A percentile compares a stretch with the other conserved stretches of the same genome.
phyloP scores from a whole-genome alignment of 2,888 invertebrate species.

The Trissonchulus latispiculum region DNA sequence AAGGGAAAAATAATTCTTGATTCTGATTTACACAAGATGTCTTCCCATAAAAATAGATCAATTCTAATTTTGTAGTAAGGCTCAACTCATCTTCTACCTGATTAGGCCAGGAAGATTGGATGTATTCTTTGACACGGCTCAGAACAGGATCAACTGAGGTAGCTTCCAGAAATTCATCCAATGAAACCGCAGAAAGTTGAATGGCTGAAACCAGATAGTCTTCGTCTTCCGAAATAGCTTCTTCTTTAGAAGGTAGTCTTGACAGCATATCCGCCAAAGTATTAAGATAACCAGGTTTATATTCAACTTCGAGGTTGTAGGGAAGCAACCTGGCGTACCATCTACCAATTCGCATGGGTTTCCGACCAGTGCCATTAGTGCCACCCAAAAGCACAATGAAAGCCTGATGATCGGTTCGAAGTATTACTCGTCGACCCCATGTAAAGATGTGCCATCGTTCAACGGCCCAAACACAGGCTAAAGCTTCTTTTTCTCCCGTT shows the following conservation, averaged over 20 bases:
- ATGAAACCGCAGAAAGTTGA: background rate
- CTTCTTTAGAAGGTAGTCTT: background rate
- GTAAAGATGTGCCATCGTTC: background rate
- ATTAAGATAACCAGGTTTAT: background rate
- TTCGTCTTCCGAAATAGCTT: background rate
- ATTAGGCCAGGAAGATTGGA: no score
- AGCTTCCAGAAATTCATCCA: background rate
- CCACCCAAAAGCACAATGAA: background rate
- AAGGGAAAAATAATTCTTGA: no score
- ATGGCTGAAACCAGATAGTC: background rate
- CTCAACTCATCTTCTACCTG: no score
- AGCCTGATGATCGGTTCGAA: background rate
- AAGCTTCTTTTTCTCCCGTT: background rate
- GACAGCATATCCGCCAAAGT: background rate
- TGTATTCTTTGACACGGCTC: no score
- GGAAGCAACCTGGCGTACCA: background rate
- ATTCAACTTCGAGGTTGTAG: background rate
- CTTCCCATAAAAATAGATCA: no score
- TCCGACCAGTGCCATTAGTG: background rate
- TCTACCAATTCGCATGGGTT: background rate
- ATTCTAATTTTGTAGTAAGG: no score
- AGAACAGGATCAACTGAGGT: no score
- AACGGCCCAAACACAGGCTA: background rate
- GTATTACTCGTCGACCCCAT: background rate
- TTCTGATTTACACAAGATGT: no score